Evolutionary conservation across 1,140 invertebrate species (phyloP), one percentile per base, ranked within the genome.

Genomic region (Anthonomus grandis): DNA sequence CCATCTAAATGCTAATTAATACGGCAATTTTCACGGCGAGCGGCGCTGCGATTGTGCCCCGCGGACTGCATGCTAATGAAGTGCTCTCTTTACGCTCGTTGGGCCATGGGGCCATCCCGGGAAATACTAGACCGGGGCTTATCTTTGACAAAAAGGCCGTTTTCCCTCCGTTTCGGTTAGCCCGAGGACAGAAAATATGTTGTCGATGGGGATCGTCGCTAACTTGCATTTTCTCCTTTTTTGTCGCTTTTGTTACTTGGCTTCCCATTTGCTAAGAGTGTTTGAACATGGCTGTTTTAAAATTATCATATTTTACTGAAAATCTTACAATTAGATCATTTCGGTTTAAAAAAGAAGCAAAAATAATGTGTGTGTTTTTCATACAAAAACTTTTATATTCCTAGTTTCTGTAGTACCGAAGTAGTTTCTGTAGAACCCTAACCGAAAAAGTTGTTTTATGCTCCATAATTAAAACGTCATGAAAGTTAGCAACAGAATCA

Each of bases 1-100:
- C 71, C 74, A 76, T 76, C 75, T 77, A 76, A 77, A 77, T 76
- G 75, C 75, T 77, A 77, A 77, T 77, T 77, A 76, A 77, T 77
- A 74, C 69, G 66, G 70, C 74, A 74, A 77, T 77, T 76, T 76
- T 75, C 75, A 72, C 72, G 65, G 65, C 65, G 64, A 68, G 66
- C 70, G 66, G 64, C 64, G 64, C 66, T 55, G 65, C 61, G 67
- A 67, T 67, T 62, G 64, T 63, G 63, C 64, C 66, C 68, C 57
- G 60, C 64, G 65, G 65, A 52, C 60, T 56, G 73, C 64, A 75
- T 74, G 71, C 73, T 72, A 75, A 75, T 75, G 66, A 72, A 69
- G 55, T 68, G 59, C 64, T 58, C 63, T 57, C 56, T 51, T 58
- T 51, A 41, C 56, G 56, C 48, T 48, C 56, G 56, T 58, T 52